Base-by-base conservation (phyloP, 2,797 vertebrate species). In the Argya squamiceps region DNA sequence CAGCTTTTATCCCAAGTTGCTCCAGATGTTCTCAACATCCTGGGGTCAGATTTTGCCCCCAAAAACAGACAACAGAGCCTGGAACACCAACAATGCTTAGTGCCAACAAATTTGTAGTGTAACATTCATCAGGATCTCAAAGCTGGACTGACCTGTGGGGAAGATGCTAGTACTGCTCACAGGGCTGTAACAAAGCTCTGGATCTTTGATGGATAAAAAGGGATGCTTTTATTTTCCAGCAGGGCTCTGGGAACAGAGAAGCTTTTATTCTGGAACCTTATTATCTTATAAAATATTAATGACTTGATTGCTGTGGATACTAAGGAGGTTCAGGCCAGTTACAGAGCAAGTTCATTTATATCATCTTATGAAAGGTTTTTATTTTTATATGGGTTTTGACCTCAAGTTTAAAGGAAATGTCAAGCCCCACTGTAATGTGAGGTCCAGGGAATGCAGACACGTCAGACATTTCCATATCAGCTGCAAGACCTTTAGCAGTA, bases 331-430 rank as follows among this genome's bases (percentile, higher is more conserved):
- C 69, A 82, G 56, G 65, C 21, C 27, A 92, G 32, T 49, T 73
- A 69, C 13, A 46, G 37, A 50, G 15, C 11, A 80, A 70, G 53
- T 53, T 92, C 10, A 65, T 83, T 79, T 94, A n/a, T 41, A 89
- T 32, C 6, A 34, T 50, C 13, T 47, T 65, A 75, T 30, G 39
- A 79, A 83, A 17, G 6, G 4, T 9, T 95, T 93, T 89, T 83
- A 83, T 89, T 93, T 93, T 91, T 65, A 55, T 78, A 56, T 13
- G 15, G 69, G 76, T 88, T 93, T 93, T 92, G 78, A 89, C 58
- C 81, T 83, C 53, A 68, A 50, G 56, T 75, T 53, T 68, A 65
- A 93, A 92, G 44, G 37, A 84, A 92, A 78, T 5, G 1, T 91
- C 78, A 92, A 15, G 50, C 39, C 27, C 39, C 43, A 34, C 43